Base-by-base conservation (phyloP, 2,797 vertebrate genomes). In the Hapalemur alaotrensis region DNA sequence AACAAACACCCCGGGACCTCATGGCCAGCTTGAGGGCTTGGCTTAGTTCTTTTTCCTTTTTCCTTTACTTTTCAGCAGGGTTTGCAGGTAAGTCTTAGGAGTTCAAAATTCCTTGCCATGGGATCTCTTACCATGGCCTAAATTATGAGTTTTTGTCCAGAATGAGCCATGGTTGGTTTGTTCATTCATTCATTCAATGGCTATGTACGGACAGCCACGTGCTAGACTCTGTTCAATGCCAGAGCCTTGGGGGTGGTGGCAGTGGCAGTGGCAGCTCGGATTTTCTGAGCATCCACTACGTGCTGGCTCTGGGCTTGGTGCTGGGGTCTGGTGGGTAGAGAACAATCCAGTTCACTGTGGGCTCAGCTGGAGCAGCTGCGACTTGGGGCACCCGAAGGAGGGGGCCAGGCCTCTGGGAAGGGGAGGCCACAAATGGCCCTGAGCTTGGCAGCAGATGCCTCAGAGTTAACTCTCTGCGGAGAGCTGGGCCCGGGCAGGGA, bases 141-240 rank as follows among this genome's bases (percentile, higher is more conserved):
- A 6, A 10, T n/a, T 23, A 17, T 9, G 15, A 79, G 30, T 7
- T 25, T 61, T 84, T 80, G 30, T 76, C 38, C 57, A 3, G 2
- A 18, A 9, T 0, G 28, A 52, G 14, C 50, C 6, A 8, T 4
- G 15, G 78, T 20, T 10, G 6, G 8, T 59, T 38, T 0, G 0
- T 30, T 72, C 38, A 0, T 14, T 4, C 25, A 13, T 15, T 81
- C 41, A 8, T n/a, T 32, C n/a, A 13, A 6, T 65, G 57, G 59
- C 9, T 12, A 1, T 15, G 46, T n/a, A 8, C 1, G 28, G 18
- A 22, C 14, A 22, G 14, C 54, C 5, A 1, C 1, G 30, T 3
- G 38, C 50, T 12, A 4, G 22, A 54, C 63, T 43, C 48, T 15
- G 8, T 4, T 9, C 78, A 0, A 2, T 59, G 22, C 7, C 0